Conservation (phyloP, 2,797 vertebrate genomes). For the Gymnoscopelus microlampas region DNA sequence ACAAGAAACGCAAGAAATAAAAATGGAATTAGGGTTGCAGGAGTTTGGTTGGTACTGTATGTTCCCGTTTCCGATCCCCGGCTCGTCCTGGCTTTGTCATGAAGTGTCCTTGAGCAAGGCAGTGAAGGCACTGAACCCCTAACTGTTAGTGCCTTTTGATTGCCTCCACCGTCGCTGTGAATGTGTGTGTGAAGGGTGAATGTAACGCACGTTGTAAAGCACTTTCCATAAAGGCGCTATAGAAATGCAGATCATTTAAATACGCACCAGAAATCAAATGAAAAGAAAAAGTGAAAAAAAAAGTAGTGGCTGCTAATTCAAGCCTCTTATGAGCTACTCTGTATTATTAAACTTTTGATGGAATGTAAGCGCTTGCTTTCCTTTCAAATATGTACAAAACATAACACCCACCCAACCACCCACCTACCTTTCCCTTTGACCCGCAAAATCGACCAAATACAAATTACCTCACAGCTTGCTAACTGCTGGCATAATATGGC, state of each 20-base stretch:
- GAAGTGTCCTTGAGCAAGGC: background rate
- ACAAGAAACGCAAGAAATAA: no score
- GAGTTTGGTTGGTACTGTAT: no score
- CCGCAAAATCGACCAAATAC: constrained; percentile 56
- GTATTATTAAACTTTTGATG: constrained; percentile 57
- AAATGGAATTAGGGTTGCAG: no score
- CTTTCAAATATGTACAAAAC: background rate
- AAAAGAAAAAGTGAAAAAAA: constrained; percentile 68
- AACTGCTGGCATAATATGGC: constrained; percentile 39
- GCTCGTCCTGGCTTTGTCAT: no score
- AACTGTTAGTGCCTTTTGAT: no score
- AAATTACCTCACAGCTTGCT: constrained; percentile 61
- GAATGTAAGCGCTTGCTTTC: constrained; percentile 53
- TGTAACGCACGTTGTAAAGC: no score
- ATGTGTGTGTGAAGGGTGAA: no score
- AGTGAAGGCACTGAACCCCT: background rate
- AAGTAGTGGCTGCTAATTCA: constrained; percentile 46
- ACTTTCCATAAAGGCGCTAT: no score
- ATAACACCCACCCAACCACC: constrained; percentile 28
- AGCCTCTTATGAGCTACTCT: constrained; percentile 39
- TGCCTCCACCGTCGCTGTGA: no score
- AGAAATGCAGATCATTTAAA: constrained; percentile 13
- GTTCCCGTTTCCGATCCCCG: no score
- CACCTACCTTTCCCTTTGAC: constrained; percentile 54
- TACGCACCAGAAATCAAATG: constrained; percentile 54